Conservation (phyloP, 2,888 invertebrate genomes). For the Amiota mariae region DNA sequence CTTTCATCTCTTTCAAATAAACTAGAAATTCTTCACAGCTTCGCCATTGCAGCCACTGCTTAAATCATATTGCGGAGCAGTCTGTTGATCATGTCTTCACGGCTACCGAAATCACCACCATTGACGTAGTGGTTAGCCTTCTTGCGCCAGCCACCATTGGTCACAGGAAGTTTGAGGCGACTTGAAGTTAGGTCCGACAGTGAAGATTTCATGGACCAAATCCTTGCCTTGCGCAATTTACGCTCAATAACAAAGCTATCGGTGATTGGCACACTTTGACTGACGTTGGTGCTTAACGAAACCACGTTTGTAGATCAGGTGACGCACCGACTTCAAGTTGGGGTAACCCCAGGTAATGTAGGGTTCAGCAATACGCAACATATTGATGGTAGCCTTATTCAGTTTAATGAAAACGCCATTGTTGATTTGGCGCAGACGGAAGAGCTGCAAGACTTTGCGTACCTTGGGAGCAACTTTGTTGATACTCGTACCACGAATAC, state of each 20-base stretch:
- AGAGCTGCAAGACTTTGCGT: slow-evolving; percentile 95
- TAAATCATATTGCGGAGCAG: too few species aligned
- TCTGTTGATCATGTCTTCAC: too few species aligned
- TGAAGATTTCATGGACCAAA: slow-evolving; percentile 96
- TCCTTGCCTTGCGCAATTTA: slow-evolving; percentile 86
- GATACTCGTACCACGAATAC: slow-evolving; percentile 89
- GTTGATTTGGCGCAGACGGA: slow-evolving; percentile 98
- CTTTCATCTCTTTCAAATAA: slow-evolving; percentile 12
- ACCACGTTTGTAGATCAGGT: slow-evolving; percentile 98
- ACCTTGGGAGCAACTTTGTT: slow-evolving; percentile 89
- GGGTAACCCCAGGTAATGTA: slow-evolving; percentile 99
- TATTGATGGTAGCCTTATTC: too few species aligned
- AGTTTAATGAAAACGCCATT: slow-evolving; percentile 98
- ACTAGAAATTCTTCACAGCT: not conserved
- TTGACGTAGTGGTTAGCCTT: too few species aligned
- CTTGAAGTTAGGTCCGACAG: slow-evolving; percentile 89
- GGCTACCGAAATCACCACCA: too few species aligned
- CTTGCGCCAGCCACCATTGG: slow-evolving; percentile 99
- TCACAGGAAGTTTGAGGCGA: slow-evolving; percentile 98
- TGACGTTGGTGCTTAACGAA: slow-evolving; percentile 90
- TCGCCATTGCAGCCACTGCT: too few species aligned
- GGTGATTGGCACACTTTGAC: slow-evolving; percentile 90
- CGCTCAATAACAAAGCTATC: slow-evolving; percentile 96
- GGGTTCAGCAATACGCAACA: too few species aligned
- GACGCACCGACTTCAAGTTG: slow-evolving; percentile 95